Evolutionary conservation across 2,888 invertebrate genomes (phyloP).

Genomic region (Cheilosia urbana): DNA sequence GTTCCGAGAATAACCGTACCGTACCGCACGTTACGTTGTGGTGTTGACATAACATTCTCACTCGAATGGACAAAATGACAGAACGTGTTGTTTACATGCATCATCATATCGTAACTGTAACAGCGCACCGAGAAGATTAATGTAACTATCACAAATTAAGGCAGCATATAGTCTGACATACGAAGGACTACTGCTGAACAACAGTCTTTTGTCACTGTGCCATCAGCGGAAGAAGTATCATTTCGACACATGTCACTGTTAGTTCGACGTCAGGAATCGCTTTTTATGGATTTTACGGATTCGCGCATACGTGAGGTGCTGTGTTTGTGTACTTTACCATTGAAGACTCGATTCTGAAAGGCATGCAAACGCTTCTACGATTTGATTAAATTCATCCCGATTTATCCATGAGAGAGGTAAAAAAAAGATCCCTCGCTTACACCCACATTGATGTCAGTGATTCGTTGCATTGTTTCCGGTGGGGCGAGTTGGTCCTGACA

Average conservation of each 20-base stretch:
- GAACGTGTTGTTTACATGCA: constrained; percentile 66
- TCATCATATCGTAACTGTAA: constrained; percentile 53
- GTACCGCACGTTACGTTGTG: background rate
- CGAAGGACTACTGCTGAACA: constrained; percentile 12
- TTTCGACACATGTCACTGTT: constrained; percentile 70
- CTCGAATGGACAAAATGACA: constrained; percentile 46
- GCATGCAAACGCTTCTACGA: constrained; percentile 69
- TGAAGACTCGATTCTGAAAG: constrained; percentile 54
- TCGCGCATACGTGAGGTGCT: constrained; percentile 31
- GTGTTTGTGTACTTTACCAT: constrained; percentile 23
- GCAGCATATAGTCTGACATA: constrained; percentile 42
- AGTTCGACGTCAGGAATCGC: constrained; percentile 59
- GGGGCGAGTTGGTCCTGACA: constrained; percentile 1
- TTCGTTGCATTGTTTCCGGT: constrained; percentile 22
- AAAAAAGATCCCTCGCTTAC: constrained; percentile 16
- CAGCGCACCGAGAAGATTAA: constrained; percentile 64
- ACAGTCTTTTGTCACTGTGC: constrained; percentile 41
- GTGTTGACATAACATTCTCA: constrained; percentile 46
- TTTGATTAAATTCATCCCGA: constrained; percentile 67
- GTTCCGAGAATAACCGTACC: constrained; percentile 1
- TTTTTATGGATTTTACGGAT: constrained; percentile 60
- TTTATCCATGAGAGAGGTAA: constrained; percentile 23
- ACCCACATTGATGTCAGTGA: background rate
- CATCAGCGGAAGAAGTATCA: constrained; percentile 61
- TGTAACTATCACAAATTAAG: constrained; percentile 64